Evolutionary conservation across 2,113 vertebrate species (phyloP).

Genomic region (Acrocephalus arundinaceus): DNA sequence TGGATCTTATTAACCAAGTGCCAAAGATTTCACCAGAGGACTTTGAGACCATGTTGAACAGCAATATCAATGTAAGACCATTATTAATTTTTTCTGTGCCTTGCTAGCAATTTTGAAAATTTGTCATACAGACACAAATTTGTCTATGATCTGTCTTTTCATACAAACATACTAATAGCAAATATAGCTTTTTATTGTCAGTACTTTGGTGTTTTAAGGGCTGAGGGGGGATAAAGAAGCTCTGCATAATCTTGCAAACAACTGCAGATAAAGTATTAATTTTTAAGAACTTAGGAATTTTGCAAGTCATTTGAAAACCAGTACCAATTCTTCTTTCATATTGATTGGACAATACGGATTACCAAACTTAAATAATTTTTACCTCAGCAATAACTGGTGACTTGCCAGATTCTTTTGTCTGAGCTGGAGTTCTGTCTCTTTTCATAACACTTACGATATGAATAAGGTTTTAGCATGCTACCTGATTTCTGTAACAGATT

Average conservation of each 20-base stretch:
- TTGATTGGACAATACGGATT: not conserved
- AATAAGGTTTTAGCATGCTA: not conserved
- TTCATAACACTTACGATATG: not conserved
- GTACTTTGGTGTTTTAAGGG: not conserved
- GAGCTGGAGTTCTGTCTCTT: not conserved
- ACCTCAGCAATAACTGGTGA: not conserved
- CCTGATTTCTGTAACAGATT: not conserved
- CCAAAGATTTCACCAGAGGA: constrained; percentile 94
- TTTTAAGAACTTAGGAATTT: not conserved
- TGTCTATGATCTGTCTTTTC: not conserved
- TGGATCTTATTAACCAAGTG: constrained; percentile 97
- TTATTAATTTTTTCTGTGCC: not conserved
- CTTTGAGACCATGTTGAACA: constrained; percentile 98
- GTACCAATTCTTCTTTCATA: not conserved
- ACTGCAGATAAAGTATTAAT: not conserved
- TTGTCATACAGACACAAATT: not conserved
- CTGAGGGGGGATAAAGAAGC: not conserved
- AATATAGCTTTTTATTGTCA: not conserved
- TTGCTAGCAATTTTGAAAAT: not conserved
- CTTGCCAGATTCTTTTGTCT: not conserved
- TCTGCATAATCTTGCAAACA: not conserved
- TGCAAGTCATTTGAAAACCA: not conserved
- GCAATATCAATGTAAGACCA: constrained; percentile 94
- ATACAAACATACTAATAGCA: not conserved
- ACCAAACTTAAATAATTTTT: not conserved